Conservation (phyloP, 2,797 vertebrate species). For the Neosilurus hyrtlii region DNA sequence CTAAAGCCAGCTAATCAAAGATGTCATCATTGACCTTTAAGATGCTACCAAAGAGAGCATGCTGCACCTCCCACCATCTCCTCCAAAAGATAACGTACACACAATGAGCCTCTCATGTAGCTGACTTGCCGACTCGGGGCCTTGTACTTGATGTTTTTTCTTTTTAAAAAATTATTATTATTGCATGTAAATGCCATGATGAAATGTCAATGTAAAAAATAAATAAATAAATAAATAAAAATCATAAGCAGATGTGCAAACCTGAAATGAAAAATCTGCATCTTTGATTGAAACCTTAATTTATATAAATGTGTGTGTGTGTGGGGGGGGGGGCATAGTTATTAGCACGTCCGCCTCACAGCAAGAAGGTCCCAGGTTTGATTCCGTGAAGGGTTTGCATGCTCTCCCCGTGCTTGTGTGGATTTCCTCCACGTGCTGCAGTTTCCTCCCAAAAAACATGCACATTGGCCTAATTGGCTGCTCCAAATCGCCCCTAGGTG, state of each 20-base stretch:
- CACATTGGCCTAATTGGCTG: no score
- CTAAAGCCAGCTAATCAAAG: constrained; percentile 43
- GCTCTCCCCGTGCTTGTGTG: no score
- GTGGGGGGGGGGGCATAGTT: no score
- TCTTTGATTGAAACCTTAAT: neutral
- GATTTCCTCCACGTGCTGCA: no score
- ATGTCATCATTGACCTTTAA: constrained; percentile 54
- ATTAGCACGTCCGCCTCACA: no score
- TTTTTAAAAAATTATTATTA: neutral
- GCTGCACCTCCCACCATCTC: neutral
- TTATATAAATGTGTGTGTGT: no score
- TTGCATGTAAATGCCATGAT: neutral
- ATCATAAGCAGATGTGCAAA: neutral
- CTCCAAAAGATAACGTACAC: neutral
- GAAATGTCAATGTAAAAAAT: no score
- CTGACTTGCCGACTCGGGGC: neutral
- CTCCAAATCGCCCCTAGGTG: no score
- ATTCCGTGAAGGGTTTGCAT: no score
- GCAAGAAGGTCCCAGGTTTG: no score
- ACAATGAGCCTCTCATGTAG: neutral
- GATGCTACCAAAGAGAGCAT: constrained; percentile 11
- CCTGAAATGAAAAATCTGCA: neutral
- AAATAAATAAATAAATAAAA: no score
- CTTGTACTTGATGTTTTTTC: neutral
- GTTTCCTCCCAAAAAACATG: no score